Evolutionary conservation across 2,797 vertebrate genomes (phyloP), one percentile per base, ranked within the genome.

Genomic region (Melanotaenia boesemani): DNA sequence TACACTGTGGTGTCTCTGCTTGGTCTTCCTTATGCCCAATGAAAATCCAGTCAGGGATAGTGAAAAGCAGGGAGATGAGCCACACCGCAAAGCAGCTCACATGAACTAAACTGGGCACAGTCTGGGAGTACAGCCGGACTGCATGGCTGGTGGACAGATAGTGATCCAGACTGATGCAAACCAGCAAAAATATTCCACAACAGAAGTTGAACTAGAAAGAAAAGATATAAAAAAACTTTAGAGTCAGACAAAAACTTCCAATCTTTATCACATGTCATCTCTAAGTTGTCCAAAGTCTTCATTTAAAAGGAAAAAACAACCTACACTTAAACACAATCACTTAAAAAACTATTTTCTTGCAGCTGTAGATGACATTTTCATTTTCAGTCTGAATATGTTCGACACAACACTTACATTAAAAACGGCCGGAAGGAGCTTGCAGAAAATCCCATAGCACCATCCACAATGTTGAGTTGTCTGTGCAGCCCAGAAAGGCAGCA

Each of bases 151-250:
- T 93, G 78, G 94, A 96, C 75, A 96, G 83, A 91, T 95, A 97
- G 61, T 93, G 94, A 72, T 97, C 96, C 41, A 98, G 87, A 0
- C 94, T 95, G 0, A 98, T 95, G 90, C 94, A 96, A 30, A 94
- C 77, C 74, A 99, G 93, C 71, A 98, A 91, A 77, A 97, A 93
- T 80, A 96, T 95, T 1, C 97, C 96, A 87, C 96, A 96, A 91
- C 95, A 98, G 92, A 97, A 97, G 91, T 96, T 98, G 77, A 98
- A 81, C 93, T 97, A 41, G 3, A 28, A 63, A 62, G 56, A 82
- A 0, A 72, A 5, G 16, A 50, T 32, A 32, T 1, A n/a, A 1
- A 13, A 46, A 61, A 66, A 20, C 0, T 63, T 63, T 30, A 16
- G 6, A 50, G 15, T 28, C 18, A 50, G 7, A 22, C 0, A 36